phyloP scores from a whole-genome alignment of 2,113 vertebrate species.

The Pelecanus crispus region DNA sequence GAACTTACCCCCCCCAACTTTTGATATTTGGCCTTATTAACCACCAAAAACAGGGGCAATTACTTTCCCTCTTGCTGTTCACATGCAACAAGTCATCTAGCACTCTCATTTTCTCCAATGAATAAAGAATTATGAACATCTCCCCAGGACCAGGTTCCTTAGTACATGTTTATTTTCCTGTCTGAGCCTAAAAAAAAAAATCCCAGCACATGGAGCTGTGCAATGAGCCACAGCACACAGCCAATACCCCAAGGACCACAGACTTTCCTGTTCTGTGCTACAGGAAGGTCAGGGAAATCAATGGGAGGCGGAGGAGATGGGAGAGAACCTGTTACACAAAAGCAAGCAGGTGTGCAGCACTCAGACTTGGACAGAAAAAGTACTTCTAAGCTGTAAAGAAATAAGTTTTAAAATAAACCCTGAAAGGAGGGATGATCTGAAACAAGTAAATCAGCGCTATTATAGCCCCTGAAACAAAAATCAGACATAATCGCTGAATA shows the following conservation, averaged over 20 bases:
- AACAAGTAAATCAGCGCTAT: background rate
- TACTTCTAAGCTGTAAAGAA: background rate
- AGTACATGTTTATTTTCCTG: background rate
- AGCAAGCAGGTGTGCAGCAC: background rate
- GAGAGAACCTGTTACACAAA: background rate
- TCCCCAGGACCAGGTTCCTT: background rate
- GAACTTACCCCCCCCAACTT: background rate
- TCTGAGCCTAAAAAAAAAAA: background rate
- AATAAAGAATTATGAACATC: background rate
- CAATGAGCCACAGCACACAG: background rate
- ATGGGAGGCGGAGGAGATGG: background rate
- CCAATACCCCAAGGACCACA: background rate
- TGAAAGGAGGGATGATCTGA: background rate
- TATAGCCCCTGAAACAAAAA: background rate
- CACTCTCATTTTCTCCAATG: background rate
- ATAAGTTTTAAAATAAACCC: background rate
- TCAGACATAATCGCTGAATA: background rate
- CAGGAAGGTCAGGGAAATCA: slow-evolving; percentile 47
- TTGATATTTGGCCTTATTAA: background rate
- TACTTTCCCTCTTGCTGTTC: background rate
- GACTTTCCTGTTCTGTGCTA: background rate
- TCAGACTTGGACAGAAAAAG: background rate
- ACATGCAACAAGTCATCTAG: background rate
- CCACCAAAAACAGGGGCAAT: background rate
- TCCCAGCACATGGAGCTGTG: background rate